Percentiles rank a stretch among this genome's conserved stretches.
These are phyloP conservation scores for Psix sp. DNA, from an alignment of 1,140 invertebrate species.

Conservation along the genomic window DNA sequence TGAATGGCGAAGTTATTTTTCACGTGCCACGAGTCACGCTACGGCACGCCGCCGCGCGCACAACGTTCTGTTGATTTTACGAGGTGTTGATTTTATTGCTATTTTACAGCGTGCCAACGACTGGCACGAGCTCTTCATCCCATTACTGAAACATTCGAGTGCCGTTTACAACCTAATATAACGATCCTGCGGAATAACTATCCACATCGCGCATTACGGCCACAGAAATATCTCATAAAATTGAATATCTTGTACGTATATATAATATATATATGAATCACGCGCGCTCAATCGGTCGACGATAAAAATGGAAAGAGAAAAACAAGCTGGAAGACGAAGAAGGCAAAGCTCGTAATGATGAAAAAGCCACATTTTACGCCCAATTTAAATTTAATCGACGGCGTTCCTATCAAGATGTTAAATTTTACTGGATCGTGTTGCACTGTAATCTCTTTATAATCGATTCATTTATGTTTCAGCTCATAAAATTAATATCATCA, in stretches of 20 bases:
- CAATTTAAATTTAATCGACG: constrained; percentile 42
- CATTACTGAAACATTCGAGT: constrained; percentile 74
- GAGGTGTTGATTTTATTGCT: constrained; percentile 68
- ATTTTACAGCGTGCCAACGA: constrained; percentile 72
- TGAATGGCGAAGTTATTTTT: constrained; percentile 45
- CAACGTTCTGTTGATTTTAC: constrained; percentile 47
- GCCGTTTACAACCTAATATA: constrained; percentile 68
- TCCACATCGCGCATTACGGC: constrained; percentile 50
- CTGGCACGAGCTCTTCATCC: constrained; percentile 70
- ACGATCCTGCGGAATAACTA: constrained; percentile 66
- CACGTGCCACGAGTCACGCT: constrained; percentile 45
- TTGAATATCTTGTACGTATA: constrained; percentile 52
- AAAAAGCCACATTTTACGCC: constrained; percentile 42
- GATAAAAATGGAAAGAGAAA: constrained; percentile 40
- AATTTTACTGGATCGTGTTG: constrained; percentile 1
- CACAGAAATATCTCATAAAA: constrained; percentile 64
- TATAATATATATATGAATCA: constrained; percentile 51
- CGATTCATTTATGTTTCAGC: too few relatives aligned
- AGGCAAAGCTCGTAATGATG: constrained; percentile 15
- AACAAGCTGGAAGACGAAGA: background rate
- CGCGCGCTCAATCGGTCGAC: constrained; percentile 28
- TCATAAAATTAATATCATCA: too few relatives aligned
- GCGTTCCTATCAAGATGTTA: constrained; percentile 14
- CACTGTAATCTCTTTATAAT: background rate
- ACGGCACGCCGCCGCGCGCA: constrained; percentile 27